Evolutionary conservation across 2,888 invertebrate genomes (phyloP).

Genomic region (Carterocephalus palaemon): DNA sequence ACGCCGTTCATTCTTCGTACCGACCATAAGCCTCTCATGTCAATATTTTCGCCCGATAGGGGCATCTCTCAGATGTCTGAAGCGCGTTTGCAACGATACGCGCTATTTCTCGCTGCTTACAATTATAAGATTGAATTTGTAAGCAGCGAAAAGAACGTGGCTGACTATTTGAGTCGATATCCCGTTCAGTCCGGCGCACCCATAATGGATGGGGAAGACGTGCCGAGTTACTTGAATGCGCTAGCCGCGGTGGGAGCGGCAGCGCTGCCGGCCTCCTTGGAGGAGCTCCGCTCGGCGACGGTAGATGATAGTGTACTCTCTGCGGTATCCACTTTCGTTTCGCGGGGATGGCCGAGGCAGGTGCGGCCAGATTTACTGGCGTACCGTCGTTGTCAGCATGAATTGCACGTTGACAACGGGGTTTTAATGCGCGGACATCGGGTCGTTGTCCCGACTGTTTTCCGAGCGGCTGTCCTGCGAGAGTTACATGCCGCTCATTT

Average conservation of each 20-base stretch:
- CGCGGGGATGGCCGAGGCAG: slow-evolving; percentile 20
- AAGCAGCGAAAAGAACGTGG: slow-evolving; percentile 9
- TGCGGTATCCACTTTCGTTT: not conserved
- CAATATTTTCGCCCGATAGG: slow-evolving; percentile 10
- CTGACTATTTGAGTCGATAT: slow-evolving; percentile 14
- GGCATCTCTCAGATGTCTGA: slow-evolving; percentile 6
- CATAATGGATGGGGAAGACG: not conserved
- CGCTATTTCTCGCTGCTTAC: slow-evolving; percentile 9
- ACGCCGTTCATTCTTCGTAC: slow-evolving; percentile 16
- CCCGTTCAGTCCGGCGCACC: not conserved
- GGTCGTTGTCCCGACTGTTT: not conserved
- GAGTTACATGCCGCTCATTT: too few relatives aligned
- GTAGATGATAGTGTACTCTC: not conserved
- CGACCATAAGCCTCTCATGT: slow-evolving; percentile 16
- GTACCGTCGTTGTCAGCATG: not conserved
- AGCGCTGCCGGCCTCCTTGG: not conserved
- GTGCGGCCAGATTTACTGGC: not conserved
- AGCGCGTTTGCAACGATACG: slow-evolving; percentile 13
- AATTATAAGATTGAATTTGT: slow-evolving; percentile 18
- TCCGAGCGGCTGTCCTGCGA: not conserved
- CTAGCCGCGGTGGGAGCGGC: not conserved
- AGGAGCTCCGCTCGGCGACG: slow-evolving; percentile 2
- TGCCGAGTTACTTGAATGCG: not conserved
- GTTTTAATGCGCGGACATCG: slow-evolving; percentile 9
- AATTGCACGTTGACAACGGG: slow-evolving; percentile 1